A percentile compares a stretch with the other conserved stretches of the same genome.
Evolutionary conservation across 2,888 invertebrate genomes (phyloP).

Genomic region (Temnothorax rugatulus): DNA sequence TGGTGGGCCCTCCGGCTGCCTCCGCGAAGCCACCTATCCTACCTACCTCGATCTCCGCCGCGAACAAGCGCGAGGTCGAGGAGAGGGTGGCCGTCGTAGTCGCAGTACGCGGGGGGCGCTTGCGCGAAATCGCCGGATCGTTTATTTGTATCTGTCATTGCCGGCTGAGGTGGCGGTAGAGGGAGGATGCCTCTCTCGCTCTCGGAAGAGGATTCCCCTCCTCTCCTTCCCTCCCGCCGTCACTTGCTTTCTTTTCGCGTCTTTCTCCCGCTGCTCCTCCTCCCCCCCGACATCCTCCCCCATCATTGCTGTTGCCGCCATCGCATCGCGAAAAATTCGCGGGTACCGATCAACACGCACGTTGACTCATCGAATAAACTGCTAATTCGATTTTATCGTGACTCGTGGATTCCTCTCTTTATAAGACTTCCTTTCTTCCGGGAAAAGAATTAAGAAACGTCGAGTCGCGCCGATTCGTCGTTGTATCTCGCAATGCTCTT

Average conservation of each 20-base stretch:
- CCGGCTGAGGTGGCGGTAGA: conserved; percentile 75
- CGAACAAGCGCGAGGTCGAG: conserved; percentile 50
- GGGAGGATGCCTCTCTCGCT: conserved; percentile 68
- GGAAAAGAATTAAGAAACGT: neutral
- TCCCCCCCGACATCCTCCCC: neutral
- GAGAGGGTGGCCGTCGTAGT: conserved; percentile 51
- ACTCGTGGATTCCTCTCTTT: neutral
- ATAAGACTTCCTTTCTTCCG: neutral
- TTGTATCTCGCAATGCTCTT: neutral
- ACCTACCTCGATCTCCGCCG: conserved; percentile 62
- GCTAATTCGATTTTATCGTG: conserved; percentile 22
- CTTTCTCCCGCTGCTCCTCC: conserved; percentile 26
- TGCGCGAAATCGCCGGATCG: conserved; percentile 83
- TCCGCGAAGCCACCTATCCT: conserved; percentile 48
- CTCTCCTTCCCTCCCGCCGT: conserved; percentile 62
- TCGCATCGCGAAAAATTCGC: conserved; percentile 50
- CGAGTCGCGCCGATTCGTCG: neutral
- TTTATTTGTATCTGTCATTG: conserved; percentile 86
- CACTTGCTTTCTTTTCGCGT: conserved; percentile 67
- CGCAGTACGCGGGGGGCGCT: conserved; percentile 78
- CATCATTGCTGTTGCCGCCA: conserved; percentile 39
- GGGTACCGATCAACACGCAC: conserved; percentile 38
- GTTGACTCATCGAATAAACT: neutral
- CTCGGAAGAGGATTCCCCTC: conserved; percentile 64
- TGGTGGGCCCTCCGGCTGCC: conserved; percentile 66